Evolutionary conservation across 2,797 vertebrate species (phyloP), one percentile per base, ranked within the genome.

Genomic region (Taeniopygia guttata): DNA sequence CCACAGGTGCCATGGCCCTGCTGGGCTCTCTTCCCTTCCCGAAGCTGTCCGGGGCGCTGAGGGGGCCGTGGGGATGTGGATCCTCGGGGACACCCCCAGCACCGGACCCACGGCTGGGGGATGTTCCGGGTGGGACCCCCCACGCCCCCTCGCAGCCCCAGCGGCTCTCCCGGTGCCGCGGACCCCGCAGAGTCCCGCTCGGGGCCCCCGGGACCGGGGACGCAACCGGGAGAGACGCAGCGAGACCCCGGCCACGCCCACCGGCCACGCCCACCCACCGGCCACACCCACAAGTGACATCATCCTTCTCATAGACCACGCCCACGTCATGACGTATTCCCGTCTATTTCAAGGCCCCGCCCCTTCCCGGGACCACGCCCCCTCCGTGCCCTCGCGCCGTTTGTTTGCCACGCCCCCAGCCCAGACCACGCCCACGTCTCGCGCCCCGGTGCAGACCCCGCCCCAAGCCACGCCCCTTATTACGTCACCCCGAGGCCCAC

Each of bases 201-300:
- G 16, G 16, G 22, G 15, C 23, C n/a, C 18, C 19, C 27, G 1
- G 16, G 13, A 3, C 1, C 54, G 18, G 36, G 36, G 17, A 11
- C 16, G 29, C 18, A 56, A 45, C 14, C 14, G n/a, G n/a, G 7
- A 9, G 3, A 9, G 38, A 38, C 4, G n/a, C 7, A 16, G 17
- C 8, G 17, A 13, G 9, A 29, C 7, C 25, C 16, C 1, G 38
- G 16, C 1, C 40, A 9, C 48, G 32, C 32, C 69, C 32, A 7
- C 2, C 1, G 22, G 0, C 40, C 27, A 21, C 60, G 27, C 56
- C 79, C 66, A 25, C 0, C 1, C 8, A 2, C 0, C 1, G 13
- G 5, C 10, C 76, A 9, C 62, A 43, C 79, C 79, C 49, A 40
- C 3, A 5, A 5, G 60, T 49, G 34, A 60, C 45, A 27, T 10